phyloP scores from a whole-genome alignment of 1,140 invertebrate species.

The Lerema accius region DNA sequence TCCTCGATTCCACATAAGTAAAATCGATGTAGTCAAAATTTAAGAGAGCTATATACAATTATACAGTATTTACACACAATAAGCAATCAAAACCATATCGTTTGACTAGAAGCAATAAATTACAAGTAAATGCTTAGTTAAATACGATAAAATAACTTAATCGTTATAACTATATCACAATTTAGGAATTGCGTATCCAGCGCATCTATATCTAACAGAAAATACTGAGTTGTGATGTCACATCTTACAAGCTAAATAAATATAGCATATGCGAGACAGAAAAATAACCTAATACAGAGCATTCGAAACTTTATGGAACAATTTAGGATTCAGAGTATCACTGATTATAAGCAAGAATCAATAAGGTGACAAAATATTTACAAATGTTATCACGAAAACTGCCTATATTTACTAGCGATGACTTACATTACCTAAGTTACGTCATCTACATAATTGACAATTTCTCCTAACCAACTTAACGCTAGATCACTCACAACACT shows the following conservation, averaged over 20 bases:
- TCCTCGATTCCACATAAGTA: neutral
- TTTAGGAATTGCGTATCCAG: conserved; percentile 73
- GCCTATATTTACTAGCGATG: neutral
- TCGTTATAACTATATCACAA: conserved; percentile 74
- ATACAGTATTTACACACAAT: conserved; percentile 43
- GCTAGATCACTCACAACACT: conserved; percentile 66
- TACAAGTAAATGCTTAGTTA: conserved; percentile 50
- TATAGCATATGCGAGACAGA: conserved; percentile 11
- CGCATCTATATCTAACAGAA: conserved; percentile 44
- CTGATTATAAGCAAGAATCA: neutral
- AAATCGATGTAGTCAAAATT: conserved; percentile 18
- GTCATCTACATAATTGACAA: neutral
- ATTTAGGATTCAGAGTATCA: conserved; percentile 5
- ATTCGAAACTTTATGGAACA: conserved; percentile 38
- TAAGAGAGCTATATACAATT: conserved; percentile 55
- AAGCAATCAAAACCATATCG: conserved; percentile 46
- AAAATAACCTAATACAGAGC: conserved; percentile 11
- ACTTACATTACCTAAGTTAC: neutral
- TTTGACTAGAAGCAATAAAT: conserved; percentile 71
- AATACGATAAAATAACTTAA: conserved; percentile 48
- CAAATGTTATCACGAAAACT: neutral
- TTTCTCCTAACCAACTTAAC: no score
- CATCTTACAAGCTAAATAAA: conserved; percentile 32
- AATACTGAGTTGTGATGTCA: conserved; percentile 71
- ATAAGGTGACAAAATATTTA: neutral